Evolutionary conservation across 2,888 invertebrate genomes (phyloP).

Genomic region (Ophion ventricosus): DNA sequence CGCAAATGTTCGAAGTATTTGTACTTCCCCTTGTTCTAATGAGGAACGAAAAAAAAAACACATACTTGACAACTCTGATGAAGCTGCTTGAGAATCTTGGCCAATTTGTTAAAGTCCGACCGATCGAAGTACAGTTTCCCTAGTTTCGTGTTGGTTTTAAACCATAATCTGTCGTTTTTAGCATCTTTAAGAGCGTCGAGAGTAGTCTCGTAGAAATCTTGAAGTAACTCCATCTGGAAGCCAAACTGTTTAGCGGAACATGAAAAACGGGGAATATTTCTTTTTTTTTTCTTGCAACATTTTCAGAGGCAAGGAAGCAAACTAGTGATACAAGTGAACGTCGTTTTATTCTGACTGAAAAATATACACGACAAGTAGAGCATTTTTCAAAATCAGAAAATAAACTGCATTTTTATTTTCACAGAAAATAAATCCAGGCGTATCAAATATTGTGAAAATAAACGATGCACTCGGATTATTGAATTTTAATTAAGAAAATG

Average conservation of each 20-base stretch:
- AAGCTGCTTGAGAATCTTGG: constrained; percentile 98
- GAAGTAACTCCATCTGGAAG: constrained; percentile 96
- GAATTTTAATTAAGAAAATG: neutral
- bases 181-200: constrained; percentile 97
- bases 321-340: neutral
- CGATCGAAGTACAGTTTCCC: constrained; percentile 99
- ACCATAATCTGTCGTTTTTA: constrained; percentile 99
- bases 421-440: neutral
- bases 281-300: constrained; percentile 12
- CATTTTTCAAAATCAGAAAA: neutral
- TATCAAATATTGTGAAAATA: neutral
- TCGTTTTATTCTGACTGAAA: neutral
- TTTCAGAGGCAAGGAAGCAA: neutral
- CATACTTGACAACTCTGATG: constrained; percentile 97
- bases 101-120: constrained; percentile 96
- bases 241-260: constrained; percentile 64
- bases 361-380: neutral
- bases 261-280: constrained; percentile 52
- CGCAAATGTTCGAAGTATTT: too few relatives aligned
- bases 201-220: constrained; percentile 99
- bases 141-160: constrained; percentile 99
- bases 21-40: neutral
- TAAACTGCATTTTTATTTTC: neutral
- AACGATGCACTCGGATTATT: neutral
- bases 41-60: neutral